Evolutionary conservation across 2,113 vertebrate species (phyloP).

Genomic region (Calypte anna): DNA sequence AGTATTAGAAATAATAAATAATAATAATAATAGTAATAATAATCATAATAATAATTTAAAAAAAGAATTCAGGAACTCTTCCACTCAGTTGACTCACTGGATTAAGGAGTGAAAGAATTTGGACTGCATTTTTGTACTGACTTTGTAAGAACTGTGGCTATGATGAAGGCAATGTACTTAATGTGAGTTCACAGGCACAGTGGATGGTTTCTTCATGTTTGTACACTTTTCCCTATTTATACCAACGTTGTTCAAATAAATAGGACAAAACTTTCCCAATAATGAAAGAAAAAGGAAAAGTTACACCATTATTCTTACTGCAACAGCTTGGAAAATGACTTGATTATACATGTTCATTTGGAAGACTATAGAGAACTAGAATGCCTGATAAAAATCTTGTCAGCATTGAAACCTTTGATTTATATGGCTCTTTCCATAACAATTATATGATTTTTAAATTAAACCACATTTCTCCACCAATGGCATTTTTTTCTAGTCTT

Average conservation of each 20-base stretch:
- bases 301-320: constrained; percentile 37
- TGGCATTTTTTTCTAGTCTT: neutral
- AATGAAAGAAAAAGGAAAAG: constrained; percentile 7
- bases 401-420: constrained; percentile 69
- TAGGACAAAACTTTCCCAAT: constrained; percentile 25
- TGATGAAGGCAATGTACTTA: neutral
- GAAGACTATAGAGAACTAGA: neutral
- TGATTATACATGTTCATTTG: constrained; percentile 14
- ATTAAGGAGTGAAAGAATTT: neutral
- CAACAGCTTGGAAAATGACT: constrained; percentile 43
- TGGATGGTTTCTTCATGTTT: neutral
- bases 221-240: neutral
- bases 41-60: too few species aligned
- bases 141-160: neutral
- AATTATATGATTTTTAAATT: constrained; percentile 71
- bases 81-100: neutral
- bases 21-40: too few species aligned
- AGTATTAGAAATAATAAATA: neutral
- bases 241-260: constrained; percentile 8
- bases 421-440: constrained; percentile 66
- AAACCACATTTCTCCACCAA: constrained; percentile 45
- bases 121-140: neutral
- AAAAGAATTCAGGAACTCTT: neutral
- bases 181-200: neutral
- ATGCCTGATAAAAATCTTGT: constrained; percentile 53